A percentile compares a stretch with the other conserved stretches of the same genome.
These are phyloP conservation scores for Columba guinea DNA, from an alignment of 2,797 vertebrate species.

Conservation along the genomic window DNA sequence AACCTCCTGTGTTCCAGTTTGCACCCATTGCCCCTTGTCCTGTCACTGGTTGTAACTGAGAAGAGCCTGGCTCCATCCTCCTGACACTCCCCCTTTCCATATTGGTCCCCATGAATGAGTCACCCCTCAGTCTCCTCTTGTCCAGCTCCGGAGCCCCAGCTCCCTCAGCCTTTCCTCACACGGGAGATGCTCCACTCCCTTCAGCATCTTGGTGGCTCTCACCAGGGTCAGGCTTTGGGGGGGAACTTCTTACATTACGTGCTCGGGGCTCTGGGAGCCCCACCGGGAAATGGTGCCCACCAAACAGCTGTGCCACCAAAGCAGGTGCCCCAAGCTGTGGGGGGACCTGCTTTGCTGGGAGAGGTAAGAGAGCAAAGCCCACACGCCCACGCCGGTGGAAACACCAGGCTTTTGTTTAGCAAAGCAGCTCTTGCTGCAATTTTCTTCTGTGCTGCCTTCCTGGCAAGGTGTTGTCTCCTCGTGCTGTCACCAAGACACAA, in stretches of 20 bases:
- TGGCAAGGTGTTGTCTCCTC: accelerated
- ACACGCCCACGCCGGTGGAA: accelerated
- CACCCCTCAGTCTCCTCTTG: too few relatives aligned
- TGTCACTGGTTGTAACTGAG: too few relatives aligned
- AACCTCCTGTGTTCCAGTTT: too few relatives aligned
- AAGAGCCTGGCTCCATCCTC: too few relatives aligned
- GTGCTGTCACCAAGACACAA: accelerated
- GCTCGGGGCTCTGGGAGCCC: neutral
- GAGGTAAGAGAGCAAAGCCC: neutral
- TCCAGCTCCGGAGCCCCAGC: too few relatives aligned
- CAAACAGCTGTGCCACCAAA: accelerated
- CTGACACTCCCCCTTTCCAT: too few relatives aligned
- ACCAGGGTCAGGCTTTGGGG: neutral
- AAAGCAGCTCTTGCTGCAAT: neutral
- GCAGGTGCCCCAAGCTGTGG: accelerated
- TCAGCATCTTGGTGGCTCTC: neutral
- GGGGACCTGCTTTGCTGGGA: accelerated
- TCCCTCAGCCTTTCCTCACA: too few relatives aligned
- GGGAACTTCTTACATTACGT: accelerated
- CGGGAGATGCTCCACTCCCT: too few relatives aligned
- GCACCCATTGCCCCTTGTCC: too few relatives aligned
- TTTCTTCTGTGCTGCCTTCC: accelerated
- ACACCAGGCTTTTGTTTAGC: neutral
- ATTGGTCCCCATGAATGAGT: too few relatives aligned
- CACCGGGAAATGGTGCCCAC: neutral